Evolutionary conservation across 1,140 invertebrate genomes (phyloP), one percentile per base, ranked within the genome.

Genomic region (Eumaeus atala): DNA sequence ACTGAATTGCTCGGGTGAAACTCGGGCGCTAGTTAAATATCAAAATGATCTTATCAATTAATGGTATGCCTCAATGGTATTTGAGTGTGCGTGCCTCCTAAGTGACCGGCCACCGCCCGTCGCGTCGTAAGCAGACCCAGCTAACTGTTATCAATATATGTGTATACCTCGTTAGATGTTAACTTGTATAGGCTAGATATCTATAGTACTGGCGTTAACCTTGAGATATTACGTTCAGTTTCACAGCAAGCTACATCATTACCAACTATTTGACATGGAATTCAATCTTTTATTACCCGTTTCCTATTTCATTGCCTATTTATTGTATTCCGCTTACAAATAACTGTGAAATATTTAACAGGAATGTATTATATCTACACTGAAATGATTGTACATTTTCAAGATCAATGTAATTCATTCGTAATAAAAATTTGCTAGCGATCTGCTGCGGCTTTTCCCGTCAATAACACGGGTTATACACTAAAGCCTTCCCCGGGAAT

Each of bases 111-210:
- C 70, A 68, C 70, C 69, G 68, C 70, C 74, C 66, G 60, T 58
- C 14, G 38, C 51, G 51, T 53, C 51, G 51, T 44, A 38, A 53
- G 33, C 42, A 79, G 65, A 71, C 66, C 40, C 17, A 44, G 40
- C 75, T 84, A 81, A 79, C 76, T 74, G 79, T 84, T 84, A 84
- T 84, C 80, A 84, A 66, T 80, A 75, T 83, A 78, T 59, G 67
- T 77, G 76, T 67, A 75, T 75, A 79, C 65, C 67, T 73, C 67
- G 70, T 67, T 77, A 58, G 64, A 68, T 66, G 61, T 17, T 28
- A 28, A 44, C 56, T 42, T 28, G n/a, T n/a, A n/a, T 47, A 65
- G 56, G 54, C 66, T n/a, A n/a, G n/a, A 51, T 72, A 80, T 78
- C 62, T 67, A 76, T 77, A 77, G 74, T 66, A 54, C 58, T 57